Base-by-base conservation (phyloP, 2,888 invertebrate genomes). In the Torymus texanus region DNA sequence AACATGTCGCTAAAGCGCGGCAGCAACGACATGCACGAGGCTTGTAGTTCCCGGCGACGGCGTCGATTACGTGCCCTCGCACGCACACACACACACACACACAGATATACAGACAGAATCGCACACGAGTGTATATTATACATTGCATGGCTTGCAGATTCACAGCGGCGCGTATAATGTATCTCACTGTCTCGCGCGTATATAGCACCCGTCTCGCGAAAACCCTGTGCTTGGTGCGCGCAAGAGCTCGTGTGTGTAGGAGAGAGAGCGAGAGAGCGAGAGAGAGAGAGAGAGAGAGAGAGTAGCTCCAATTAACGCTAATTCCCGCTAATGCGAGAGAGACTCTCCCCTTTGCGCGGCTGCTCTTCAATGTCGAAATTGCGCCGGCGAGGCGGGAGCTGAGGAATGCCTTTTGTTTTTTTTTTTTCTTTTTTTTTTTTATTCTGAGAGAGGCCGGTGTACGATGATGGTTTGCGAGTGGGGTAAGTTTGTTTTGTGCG, bases 271-370 rank as follows among this genome's bases (percentile, higher is more conserved):
- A 12, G 71, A 61, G 74, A 12, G 71, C 56, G 74, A 18, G 68
- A 29, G 63, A 79, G 72, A 29, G 29, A 51, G 66, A 58, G 62
- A 75, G 51, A 53, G 12, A 14, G 13, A 56, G 13, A 55, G 61
- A 55, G 51, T 58, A 63, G 63, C 59, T 85, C 82, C 87, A 89
- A 89, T 89, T 90, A 89, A 89, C 87, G 87, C 83, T 88, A 89
- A 90, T 90, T 90, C 88, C 85, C 84, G 85, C 86, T 88, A 89
- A 89, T 89, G 85, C 83, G 83, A 83, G 82, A 83, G 82, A 83
- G 82, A 81, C 53, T 21, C 62, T 78, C 65, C 67, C 67, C 67
- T 80, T 84, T 80, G 81, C 84, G 82, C 81, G 82, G 65, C 80
- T 83, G 65, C 80, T 83, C 83, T 83, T 85, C 82, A 84, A 84